Evolutionary conservation across 2,113 vertebrate genomes (phyloP), one percentile per base, ranked within the genome.

Genomic region (Rhombomys opimus): DNA sequence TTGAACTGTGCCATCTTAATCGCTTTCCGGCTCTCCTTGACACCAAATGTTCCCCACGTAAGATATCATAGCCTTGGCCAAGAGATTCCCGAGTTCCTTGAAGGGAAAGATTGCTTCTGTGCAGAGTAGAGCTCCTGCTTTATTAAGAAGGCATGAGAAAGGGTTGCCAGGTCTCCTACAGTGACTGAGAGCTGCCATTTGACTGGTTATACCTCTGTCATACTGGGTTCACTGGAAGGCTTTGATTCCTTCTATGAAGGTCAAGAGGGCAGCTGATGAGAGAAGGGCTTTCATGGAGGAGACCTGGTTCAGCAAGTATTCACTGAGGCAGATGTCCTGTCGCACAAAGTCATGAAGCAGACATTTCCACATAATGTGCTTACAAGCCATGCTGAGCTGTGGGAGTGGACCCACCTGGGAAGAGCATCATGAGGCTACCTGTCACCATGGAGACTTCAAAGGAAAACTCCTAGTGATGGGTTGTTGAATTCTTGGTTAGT

Each of bases 31-130:
- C 81, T 93, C 92, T 61, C 20, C 22, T 93, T 54, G 61, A 81
- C 50, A 81, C 38, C 25, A 25, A 77, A 59, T 20, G 50, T 50
- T 95, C 85, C 8, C 85, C 10, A 6, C 94, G 61, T 57, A 89
- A 35, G 46, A 59, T 46, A 50, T 81, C 81, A 92, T 41, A n/a
- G 41, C 4, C 35, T 81, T 35, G 90, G 67, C 59, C 50, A 8
- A 18, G 81, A 85, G 54, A 32, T 23, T 90, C 17, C 25, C 0
- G 1, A 72, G 15, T 7, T 50, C 80, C 93, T 85, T 94, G 80
- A 96, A 88, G 81, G 90, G 70, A 61, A 96, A 96, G 38, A 67
- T 50, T 85, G 81, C 59, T 73, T 89, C 35, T 95, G 80, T 63
- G 81, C 72, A 59, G 59, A 93, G 90, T 13, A 67, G 50, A 89